Evolutionary conservation across 2,113 vertebrate species (phyloP).

Genomic region (Pandion haliaetus): DNA sequence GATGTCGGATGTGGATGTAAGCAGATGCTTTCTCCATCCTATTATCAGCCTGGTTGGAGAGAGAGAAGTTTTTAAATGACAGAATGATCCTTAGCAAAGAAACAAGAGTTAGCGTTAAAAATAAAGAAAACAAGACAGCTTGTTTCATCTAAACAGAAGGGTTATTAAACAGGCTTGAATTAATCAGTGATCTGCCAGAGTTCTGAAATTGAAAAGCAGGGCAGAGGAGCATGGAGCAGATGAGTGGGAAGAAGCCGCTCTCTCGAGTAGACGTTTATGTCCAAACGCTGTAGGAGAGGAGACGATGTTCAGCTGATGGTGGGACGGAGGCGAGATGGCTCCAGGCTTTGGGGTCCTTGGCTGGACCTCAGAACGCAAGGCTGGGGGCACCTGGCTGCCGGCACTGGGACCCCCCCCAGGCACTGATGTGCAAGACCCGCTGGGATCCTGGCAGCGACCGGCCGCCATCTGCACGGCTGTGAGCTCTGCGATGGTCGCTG

Average conservation of each 20-base stretch:
- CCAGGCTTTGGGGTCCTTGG: not conserved
- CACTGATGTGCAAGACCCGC: rapidly evolving
- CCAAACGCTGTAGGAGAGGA: not conserved
- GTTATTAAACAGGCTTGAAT: constrained; percentile 80
- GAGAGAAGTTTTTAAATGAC: constrained; percentile 72
- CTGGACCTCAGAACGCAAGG: not conserved
- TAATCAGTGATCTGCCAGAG: constrained; percentile 77
- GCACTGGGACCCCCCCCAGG: not conserved
- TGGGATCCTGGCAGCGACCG: not conserved
- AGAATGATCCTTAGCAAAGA: constrained; percentile 75
- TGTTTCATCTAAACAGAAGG: constrained; percentile 79
- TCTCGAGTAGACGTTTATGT: not conserved
- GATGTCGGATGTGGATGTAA: constrained; percentile 38
- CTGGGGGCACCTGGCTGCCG: not conserved
- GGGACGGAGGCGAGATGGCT: not conserved
- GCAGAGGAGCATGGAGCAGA: constrained; percentile 25
- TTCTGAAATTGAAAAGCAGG: constrained; percentile 57
- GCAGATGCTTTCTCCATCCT: constrained; percentile 67
- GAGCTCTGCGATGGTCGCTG: rapidly evolving
- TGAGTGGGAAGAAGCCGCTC: not conserved
- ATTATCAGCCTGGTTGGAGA: constrained; percentile 62
- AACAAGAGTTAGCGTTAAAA: constrained; percentile 75
- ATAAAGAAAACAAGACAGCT: constrained; percentile 81
- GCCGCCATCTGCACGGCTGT: rapidly evolving
- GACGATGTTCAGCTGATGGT: not conserved